These are phyloP conservation scores for Sinocyclocheilus grahami DNA, from an alignment of 2,113 vertebrate species.

Conservation along the genomic window DNA sequence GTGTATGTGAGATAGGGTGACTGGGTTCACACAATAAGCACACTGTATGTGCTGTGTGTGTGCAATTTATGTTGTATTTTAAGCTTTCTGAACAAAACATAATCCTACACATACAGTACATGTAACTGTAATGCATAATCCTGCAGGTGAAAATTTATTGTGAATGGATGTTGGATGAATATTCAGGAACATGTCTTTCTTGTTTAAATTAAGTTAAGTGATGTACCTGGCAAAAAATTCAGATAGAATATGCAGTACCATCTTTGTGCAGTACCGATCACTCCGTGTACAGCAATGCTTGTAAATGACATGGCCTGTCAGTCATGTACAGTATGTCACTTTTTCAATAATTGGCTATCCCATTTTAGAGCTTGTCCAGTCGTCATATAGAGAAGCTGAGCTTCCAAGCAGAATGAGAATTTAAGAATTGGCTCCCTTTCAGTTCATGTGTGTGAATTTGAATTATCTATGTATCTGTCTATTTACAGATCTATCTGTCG, in stretches of 20 bases:
- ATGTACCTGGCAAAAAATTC: not conserved
- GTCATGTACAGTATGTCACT: conserved; percentile 4
- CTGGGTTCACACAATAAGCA: not conserved
- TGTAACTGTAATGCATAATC: not conserved
- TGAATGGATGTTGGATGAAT: not conserved
- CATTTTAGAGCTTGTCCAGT: not conserved
- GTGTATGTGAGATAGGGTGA: not conserved
- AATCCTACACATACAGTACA: not conserved
- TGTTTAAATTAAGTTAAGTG: not conserved
- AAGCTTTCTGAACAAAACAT: not conserved
- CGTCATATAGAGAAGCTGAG: not conserved
- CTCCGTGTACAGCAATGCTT: not conserved
- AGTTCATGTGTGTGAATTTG: not conserved
- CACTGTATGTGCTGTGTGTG: not conserved
- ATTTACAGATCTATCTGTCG: not conserved
- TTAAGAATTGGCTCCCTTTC: not conserved
- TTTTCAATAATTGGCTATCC: conserved; percentile 1
- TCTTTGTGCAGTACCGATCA: not conserved
- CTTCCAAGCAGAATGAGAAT: not conserved
- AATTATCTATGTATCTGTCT: not conserved
- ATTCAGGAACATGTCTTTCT: not conserved
- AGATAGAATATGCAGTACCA: not conserved
- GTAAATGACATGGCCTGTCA: not conserved
- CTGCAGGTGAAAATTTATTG: not conserved
- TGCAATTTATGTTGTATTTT: not conserved